A percentile compares a stretch with the other conserved stretches of the same genome.
phyloP scores from a whole-genome alignment of 2,113 vertebrate genomes.

The Vimba vimba region DNA sequence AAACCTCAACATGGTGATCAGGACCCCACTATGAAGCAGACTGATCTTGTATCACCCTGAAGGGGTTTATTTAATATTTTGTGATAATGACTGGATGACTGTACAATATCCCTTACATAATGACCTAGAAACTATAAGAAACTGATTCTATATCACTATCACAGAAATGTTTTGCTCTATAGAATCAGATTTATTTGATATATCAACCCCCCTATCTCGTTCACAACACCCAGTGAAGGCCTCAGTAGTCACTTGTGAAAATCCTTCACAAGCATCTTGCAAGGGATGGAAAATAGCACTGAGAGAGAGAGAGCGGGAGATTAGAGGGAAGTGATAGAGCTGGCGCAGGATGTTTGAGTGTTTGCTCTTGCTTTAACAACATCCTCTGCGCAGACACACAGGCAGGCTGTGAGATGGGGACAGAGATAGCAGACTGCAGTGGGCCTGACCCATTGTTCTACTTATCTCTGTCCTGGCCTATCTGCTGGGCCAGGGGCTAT shows the following conservation, averaged over 20 bases:
- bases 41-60: background rate
- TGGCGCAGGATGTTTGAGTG: slow-evolving; percentile 80
- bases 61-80: background rate
- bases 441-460: slow-evolving; percentile 70
- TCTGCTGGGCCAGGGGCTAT: slow-evolving; percentile 64
- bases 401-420: slow-evolving; percentile 75
- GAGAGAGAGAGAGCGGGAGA: slow-evolving; percentile 21
- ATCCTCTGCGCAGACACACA: slow-evolving; percentile 73
- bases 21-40: background rate
- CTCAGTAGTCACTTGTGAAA: background rate
- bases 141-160: background rate
- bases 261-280: background rate
- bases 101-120: background rate
- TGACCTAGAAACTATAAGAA: background rate
- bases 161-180: background rate
- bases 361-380: slow-evolving; percentile 81
- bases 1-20: background rate
- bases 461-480: slow-evolving; percentile 73
- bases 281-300: slow-evolving; percentile 6
- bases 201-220: background rate
- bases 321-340: slow-evolving; percentile 46
- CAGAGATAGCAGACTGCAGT: slow-evolving; percentile 72
- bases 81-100: background rate
- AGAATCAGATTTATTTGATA: background rate
- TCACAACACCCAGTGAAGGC: background rate